These are phyloP conservation scores for Melanocharis versteri DNA, from an alignment of 2,113 vertebrate genomes.

Conservation along the genomic window DNA sequence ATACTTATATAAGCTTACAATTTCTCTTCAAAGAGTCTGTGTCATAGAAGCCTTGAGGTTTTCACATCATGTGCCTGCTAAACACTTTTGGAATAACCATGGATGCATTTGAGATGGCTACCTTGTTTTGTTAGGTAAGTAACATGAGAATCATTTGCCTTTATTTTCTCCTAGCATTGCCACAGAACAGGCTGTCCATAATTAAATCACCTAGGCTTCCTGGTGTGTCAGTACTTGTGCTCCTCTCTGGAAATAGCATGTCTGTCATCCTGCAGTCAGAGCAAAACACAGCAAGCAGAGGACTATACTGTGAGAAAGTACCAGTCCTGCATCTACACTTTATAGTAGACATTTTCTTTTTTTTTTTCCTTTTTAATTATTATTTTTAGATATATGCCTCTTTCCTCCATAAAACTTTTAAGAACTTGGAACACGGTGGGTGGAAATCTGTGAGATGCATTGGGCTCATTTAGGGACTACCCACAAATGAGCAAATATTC, in stretches of 20 bases:
- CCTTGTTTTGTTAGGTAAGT: neutral
- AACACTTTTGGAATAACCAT: neutral
- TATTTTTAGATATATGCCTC: neutral
- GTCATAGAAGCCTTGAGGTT: neutral
- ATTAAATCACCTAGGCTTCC: neutral
- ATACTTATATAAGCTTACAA: neutral
- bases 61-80: neutral
- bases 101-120: neutral
- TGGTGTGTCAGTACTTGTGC: neutral
- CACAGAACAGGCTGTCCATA: neutral
- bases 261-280: neutral
- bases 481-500: neutral
- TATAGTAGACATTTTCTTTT: neutral
- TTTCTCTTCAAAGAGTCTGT: neutral
- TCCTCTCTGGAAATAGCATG: neutral
- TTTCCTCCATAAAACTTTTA: neutral
- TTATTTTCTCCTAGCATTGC: neutral
- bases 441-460: neutral
- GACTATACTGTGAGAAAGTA: neutral
- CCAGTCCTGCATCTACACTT: neutral
- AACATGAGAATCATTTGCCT: neutral
- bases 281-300: neutral
- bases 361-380: neutral
- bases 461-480: neutral
- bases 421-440: accelerated